Evolutionary conservation across 2,113 vertebrate genomes (phyloP), one percentile per base, ranked within the genome.

Genomic region (Chamaetylas fuelleborni): DNA sequence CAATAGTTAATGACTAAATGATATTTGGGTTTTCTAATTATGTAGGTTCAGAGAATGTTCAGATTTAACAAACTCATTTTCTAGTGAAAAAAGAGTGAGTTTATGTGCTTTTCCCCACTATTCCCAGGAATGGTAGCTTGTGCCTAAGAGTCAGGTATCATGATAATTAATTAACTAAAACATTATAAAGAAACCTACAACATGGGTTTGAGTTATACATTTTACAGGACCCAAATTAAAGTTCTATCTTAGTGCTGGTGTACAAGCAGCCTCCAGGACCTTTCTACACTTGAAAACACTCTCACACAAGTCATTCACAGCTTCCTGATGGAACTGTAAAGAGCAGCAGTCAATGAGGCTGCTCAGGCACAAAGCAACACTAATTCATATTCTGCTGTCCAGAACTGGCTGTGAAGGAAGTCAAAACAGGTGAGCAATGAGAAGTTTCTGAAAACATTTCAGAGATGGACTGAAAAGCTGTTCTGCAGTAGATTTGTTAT

Each of bases 341-440:
- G 87, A 78, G 24, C 78, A 90, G 13, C 28, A 72, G 66, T 93
- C 88, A 94, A 93, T 66, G 66, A 92, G 53, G 25, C 28, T 89
- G 34, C 47, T 74, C 70, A 57, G 77, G 51, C 38, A 79, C 60
- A 48, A 83, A 94, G 42, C 26, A 91, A 58, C 40, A 65, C 8
- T 74, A 76, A 88, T 71, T 81, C n/a, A 16, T 85, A 85, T 85
- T 90, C 78, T 91, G 40, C 34, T 82, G 38, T 48, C 62, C 71
- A 87, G 61, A 72, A 5, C 51, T 61, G 48, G 28, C 78, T 64
- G 36, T 2, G 6, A 91, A 69, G n/a, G 62, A 90, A 86, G 83
- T 78, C 64, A 81, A 91, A 95, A 62, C 20, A 78, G 51, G 51
- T 78, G 64, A 91, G 38, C 14, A 90, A 51, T n/a, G 19, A 76